These are phyloP conservation scores for Heliconius melpomene DNA, from an alignment of 1,140 invertebrate genomes.

Conservation along the genomic window DNA sequence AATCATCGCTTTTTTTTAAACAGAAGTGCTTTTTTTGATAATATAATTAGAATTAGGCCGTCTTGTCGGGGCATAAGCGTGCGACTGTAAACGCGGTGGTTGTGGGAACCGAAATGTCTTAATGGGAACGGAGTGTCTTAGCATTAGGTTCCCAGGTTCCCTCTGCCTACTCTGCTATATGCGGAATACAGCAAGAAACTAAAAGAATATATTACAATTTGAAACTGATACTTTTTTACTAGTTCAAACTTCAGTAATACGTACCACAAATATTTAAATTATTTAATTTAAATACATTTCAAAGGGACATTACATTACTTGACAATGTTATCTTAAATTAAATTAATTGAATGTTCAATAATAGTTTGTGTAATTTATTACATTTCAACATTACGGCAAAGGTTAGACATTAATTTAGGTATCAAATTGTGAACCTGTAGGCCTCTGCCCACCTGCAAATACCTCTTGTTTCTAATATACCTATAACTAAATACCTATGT, in stretches of 20 bases:
- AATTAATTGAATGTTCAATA: background rate
- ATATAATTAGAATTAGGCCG: too few species aligned
- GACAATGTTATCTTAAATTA: constrained; percentile 8
- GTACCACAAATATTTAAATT: background rate
- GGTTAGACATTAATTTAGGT: constrained; percentile 2
- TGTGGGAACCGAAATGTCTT: too few species aligned
- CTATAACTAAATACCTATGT: background rate
- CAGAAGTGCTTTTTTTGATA: too few species aligned
- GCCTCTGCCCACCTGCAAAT: constrained; percentile 14
- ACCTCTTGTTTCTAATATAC: background rate
- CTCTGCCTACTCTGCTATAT: too few species aligned
- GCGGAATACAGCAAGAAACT: too few species aligned
- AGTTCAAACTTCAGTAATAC: background rate
- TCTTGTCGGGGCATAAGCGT: too few species aligned
- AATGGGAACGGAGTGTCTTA: too few species aligned
- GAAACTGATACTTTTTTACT: too few species aligned
- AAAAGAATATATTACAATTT: too few species aligned
- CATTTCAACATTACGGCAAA: background rate
- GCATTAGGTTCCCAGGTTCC: too few species aligned
- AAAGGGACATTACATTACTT: background rate
- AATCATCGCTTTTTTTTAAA: too few species aligned
- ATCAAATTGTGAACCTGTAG: background rate
- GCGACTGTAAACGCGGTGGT: too few species aligned
- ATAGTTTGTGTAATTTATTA: background rate
- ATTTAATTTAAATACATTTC: background rate